These are phyloP conservation scores for Megalonaias nervosa DNA, from an alignment of 1,140 invertebrate species.

Conservation along the genomic window DNA sequence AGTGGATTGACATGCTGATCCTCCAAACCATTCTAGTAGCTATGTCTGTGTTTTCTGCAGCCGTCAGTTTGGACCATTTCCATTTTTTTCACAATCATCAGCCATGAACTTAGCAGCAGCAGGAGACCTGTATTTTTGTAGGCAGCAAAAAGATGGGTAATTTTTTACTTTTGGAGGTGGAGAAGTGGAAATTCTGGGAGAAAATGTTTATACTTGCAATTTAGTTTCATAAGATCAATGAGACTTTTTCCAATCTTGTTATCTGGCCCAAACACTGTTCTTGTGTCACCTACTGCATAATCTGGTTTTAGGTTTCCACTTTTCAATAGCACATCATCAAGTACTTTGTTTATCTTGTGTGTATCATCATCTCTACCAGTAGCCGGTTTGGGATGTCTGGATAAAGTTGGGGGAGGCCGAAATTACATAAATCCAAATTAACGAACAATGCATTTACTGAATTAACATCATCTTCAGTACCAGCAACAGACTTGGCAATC, in stretches of 20 bases:
- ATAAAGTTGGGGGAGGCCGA: no score
- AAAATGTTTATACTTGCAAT: neutral
- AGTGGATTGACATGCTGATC: neutral
- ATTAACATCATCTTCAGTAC: no score
- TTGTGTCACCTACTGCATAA: neutral
- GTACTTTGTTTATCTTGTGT: constrained; percentile 9
- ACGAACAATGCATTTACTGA: no score
- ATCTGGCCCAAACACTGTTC: constrained; percentile 15
- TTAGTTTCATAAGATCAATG: neutral
- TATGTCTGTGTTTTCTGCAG: constrained; percentile 7
- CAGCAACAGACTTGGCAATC: no score
- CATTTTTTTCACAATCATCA: neutral
- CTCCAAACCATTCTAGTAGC: no score
- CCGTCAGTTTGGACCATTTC: neutral
- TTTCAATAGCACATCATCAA: neutral
- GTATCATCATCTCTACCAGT: constrained; percentile 19
- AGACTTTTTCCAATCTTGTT: constrained; percentile 20
- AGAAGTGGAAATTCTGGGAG: constrained; percentile 7
- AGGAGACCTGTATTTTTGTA: constrained; percentile 9
- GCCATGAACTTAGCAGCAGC: constrained; percentile 14
- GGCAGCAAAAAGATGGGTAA: neutral
- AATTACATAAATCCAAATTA: no score
- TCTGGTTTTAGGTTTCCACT: neutral
- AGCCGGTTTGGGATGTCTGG: constrained; percentile 5
- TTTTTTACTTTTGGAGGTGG: constrained; percentile 13